These are phyloP conservation scores for Gobionotothen gibberifrons DNA, from an alignment of 2,797 vertebrate species.

Conservation along the genomic window DNA sequence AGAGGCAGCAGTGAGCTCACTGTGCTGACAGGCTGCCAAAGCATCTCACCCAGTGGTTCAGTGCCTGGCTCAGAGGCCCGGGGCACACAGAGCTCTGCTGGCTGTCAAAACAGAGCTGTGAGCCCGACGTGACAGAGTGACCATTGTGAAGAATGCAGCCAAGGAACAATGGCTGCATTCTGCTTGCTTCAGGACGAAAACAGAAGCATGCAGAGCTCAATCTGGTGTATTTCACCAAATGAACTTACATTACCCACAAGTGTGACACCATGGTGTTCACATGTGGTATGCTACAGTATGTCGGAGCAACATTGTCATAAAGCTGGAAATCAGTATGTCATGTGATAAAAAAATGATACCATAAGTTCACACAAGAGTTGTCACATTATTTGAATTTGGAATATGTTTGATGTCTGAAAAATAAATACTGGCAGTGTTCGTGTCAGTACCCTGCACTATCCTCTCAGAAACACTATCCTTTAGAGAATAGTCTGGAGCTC, in stretches of 20 bases:
- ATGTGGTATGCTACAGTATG: background rate
- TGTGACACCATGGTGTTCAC: slow-evolving; percentile 3
- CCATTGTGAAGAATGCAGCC: slow-evolving; percentile 69
- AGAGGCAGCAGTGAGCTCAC: slow-evolving; percentile 21
- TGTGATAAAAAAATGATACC: too few species aligned
- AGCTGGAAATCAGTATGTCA: too few species aligned
- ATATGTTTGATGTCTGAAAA: background rate
- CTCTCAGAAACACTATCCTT: slow-evolving; percentile 10
- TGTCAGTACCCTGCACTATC: background rate
- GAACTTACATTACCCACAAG: slow-evolving; percentile 13
- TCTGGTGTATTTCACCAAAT: slow-evolving; percentile 39
- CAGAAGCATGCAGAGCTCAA: slow-evolving; percentile 19
- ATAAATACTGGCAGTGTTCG: background rate
- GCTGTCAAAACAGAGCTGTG: slow-evolving; percentile 63
- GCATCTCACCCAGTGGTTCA: slow-evolving; percentile 52
- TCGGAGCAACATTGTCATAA: background rate
- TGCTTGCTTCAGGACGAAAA: slow-evolving; percentile 36
- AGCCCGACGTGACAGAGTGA: slow-evolving; percentile 67
- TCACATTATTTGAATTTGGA: background rate
- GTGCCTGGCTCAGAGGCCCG: slow-evolving; percentile 70
- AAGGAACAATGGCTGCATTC: slow-evolving; percentile 60
- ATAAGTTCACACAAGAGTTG: background rate
- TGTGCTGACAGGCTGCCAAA: slow-evolving; percentile 58
- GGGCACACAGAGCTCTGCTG: slow-evolving; percentile 60
- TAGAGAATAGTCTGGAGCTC: slow-evolving; percentile 5